Evolutionary conservation across 2,797 vertebrate species (phyloP).

Genomic region (Caiman crocodilus): DNA sequence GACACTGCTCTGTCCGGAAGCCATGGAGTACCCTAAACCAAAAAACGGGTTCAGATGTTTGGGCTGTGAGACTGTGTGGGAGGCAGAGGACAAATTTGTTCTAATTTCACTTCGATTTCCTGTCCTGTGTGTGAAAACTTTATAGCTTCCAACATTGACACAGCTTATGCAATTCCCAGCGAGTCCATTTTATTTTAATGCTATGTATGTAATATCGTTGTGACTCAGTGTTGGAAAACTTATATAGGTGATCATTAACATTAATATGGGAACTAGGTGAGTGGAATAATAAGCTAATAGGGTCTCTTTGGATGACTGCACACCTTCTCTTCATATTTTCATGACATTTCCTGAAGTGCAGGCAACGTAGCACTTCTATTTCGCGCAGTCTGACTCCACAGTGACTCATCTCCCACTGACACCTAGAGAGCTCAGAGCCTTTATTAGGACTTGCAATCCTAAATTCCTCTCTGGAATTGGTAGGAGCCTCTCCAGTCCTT

Average conservation of each 20-base stretch:
- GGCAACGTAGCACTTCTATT: not conserved
- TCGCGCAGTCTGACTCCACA: not conserved
- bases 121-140: not conserved
- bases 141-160: no score
- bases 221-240: not conserved
- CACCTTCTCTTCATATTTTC: not conserved
- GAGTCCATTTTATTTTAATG: constrained; percentile 17
- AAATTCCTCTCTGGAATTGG: not conserved
- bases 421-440: not conserved
- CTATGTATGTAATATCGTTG: not conserved
- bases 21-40: not conserved
- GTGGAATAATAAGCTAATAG: not conserved
- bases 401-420: not conserved
- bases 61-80: constrained; percentile 16
- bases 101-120: constrained; percentile 2
- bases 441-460: not conserved
- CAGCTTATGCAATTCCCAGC: not conserved
- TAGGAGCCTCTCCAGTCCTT: no score
- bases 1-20: not conserved
- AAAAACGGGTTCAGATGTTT: constrained; percentile 13
- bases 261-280: rapidly evolving
- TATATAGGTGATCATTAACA: not conserved
- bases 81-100: constrained; percentile 24
- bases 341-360: not conserved
- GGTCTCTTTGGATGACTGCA: not conserved